These are phyloP conservation scores for Characodon lateralis DNA, from an alignment of 2,797 vertebrate genomes.

Conservation along the genomic window DNA sequence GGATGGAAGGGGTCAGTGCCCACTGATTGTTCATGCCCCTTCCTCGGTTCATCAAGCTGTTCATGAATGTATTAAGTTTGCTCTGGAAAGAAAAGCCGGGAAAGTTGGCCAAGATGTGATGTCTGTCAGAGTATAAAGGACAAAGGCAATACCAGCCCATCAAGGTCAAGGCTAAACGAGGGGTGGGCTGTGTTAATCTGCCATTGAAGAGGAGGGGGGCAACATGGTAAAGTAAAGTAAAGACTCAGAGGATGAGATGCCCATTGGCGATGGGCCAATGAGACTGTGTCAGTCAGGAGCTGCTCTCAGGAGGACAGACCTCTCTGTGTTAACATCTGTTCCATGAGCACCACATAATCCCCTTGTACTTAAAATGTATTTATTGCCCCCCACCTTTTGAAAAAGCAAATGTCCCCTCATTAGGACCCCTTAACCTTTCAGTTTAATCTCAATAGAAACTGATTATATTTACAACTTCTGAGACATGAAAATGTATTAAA, in stretches of 20 bases:
- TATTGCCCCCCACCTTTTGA: constrained; percentile 42
- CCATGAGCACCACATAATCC: constrained; percentile 62
- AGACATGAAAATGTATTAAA: neutral
- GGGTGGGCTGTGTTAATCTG: constrained; percentile 53
- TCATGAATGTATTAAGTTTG: constrained; percentile 28
- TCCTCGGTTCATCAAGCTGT: constrained; percentile 39
- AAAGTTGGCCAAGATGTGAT: constrained; percentile 37
- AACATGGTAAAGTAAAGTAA: constrained; percentile 32
- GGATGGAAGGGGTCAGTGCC: constrained; percentile 26
- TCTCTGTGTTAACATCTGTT: constrained; percentile 75
- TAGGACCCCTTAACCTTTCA: neutral
- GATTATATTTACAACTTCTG: neutral
- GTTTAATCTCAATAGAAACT: constrained; percentile 1
- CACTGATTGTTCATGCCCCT: constrained; percentile 47
- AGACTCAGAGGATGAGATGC: constrained; percentile 59
- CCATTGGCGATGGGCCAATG: constrained; percentile 62
- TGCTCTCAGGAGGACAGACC: constrained; percentile 52
- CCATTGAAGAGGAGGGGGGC: constrained; percentile 35
- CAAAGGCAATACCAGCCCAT: constrained; percentile 65
- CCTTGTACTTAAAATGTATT: constrained; percentile 53
- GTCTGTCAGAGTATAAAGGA: constrained; percentile 60
- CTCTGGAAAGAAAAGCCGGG: constrained; percentile 14
- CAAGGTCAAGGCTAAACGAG: constrained; percentile 65
- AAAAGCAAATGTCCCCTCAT: constrained; percentile 20
- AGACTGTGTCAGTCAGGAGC: constrained; percentile 61